These are phyloP conservation scores for Dreissena rostriformis DNA, from an alignment of 1,140 invertebrate species.

Conservation along the genomic window DNA sequence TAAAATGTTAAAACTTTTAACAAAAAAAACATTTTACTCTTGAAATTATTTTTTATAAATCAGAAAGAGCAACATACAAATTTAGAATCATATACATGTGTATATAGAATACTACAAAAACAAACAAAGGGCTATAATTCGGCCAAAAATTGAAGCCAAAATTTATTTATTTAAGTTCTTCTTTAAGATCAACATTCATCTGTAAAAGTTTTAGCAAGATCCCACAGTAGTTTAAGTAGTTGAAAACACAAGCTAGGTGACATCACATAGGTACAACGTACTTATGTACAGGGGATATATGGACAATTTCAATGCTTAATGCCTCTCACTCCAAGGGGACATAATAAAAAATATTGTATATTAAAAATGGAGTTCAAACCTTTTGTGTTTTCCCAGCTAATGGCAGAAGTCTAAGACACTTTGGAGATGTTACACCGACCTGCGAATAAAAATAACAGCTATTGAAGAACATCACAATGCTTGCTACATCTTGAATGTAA, in stretches of 20 bases:
- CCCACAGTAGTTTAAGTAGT: background rate
- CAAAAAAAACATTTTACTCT: no score
- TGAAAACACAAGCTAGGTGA: background rate
- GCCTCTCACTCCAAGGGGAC: background rate
- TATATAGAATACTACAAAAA: background rate
- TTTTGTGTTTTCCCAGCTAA: conserved; percentile 76
- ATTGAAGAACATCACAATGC: no score
- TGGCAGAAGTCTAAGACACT: conserved; percentile 76
- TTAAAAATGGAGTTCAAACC: conserved; percentile 58
- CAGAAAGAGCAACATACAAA: no score
- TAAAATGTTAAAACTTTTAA: no score
- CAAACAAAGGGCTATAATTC: background rate
- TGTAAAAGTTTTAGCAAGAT: background rate
- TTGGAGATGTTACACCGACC: conserved; percentile 76
- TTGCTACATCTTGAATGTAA: no score
- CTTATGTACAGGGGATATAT: background rate
- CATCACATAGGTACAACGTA: background rate
- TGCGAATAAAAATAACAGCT: conserved; percentile 55
- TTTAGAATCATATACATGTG: background rate
- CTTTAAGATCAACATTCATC: background rate
- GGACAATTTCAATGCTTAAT: background rate
- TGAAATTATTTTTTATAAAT: no score
- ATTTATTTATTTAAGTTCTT: background rate
- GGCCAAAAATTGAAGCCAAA: background rate
- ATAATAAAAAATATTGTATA: background rate